A percentile compares a stretch with the other conserved stretches of the same genome.
Conservation (phyloP, 2,888 invertebrate species). For the Exocentrus adspersus region DNA sequence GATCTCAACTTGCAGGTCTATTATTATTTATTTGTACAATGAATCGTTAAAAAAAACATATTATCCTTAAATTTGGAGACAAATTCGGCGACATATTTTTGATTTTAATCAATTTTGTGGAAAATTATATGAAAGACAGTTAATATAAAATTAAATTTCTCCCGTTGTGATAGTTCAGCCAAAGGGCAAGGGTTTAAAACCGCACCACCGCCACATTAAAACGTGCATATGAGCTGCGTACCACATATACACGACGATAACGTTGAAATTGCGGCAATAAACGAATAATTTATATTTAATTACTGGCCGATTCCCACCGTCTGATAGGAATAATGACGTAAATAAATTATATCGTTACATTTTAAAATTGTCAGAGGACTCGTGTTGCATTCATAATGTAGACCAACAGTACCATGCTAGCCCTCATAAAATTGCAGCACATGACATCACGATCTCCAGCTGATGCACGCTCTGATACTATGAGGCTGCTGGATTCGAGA, state of each 20-base stretch:
- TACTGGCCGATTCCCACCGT: conserved; percentile 32
- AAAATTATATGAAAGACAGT: no score
- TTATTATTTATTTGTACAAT: no score
- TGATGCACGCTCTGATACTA: conserved; percentile 39
- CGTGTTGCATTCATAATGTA: conserved; percentile 38
- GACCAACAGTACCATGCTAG: conserved; percentile 26
- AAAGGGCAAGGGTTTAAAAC: no score
- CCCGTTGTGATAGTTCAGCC: no score
- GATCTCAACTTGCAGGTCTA: no score
- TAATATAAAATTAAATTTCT: no score
- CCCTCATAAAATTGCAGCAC: conserved; percentile 34
- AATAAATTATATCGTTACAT: conserved; percentile 34
- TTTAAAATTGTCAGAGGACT: conserved; percentile 33
- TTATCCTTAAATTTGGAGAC: no score
- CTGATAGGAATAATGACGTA: conserved; percentile 31
- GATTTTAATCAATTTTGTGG: no score
- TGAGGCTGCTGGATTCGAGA: conserved; percentile 36
- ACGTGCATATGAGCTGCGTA: background rate
- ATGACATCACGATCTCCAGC: conserved; percentile 43
- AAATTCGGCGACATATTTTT: background rate
- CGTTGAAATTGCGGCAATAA: conserved; percentile 31
- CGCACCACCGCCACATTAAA: background rate
- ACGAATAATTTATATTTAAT: conserved; percentile 34
- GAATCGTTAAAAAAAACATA: no score
- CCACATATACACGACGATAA: background rate